Evolutionary conservation across 1,140 invertebrate genomes (phyloP).

Genomic region (Drosophila ficusphila): DNA sequence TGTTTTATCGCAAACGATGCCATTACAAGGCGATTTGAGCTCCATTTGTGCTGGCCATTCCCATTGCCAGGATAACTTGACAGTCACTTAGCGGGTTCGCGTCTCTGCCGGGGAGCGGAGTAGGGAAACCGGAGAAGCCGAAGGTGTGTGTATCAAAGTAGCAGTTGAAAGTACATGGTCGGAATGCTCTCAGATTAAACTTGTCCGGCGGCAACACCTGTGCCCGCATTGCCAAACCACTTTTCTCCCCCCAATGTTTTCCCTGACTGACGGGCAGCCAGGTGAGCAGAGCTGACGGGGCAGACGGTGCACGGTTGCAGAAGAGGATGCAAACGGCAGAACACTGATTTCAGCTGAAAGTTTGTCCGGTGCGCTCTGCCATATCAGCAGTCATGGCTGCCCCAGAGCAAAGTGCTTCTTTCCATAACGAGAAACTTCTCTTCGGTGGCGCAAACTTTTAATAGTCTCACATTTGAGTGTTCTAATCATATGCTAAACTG

Average conservation of each 20-base stretch:
- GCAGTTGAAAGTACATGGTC: slow-evolving; percentile 44
- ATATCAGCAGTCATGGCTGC: slow-evolving; percentile 21
- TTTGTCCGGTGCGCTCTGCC: slow-evolving; percentile 22
- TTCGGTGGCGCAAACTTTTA: slow-evolving; percentile 59
- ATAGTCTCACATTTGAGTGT: slow-evolving; percentile 75
- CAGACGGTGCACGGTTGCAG: background rate
- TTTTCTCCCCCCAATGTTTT: slow-evolving; percentile 3
- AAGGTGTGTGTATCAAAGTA: slow-evolving; percentile 48
- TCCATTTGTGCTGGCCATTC: slow-evolving; percentile 58
- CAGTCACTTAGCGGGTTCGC: slow-evolving; percentile 60
- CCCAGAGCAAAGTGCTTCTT: slow-evolving; percentile 21
- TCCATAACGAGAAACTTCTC: slow-evolving; percentile 40
- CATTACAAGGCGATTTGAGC: slow-evolving; percentile 69
- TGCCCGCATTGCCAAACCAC: slow-evolving; percentile 3
- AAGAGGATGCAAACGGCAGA: slow-evolving; percentile 29
- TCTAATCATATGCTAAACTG: slow-evolving; percentile 80
- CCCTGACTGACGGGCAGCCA: slow-evolving; percentile 31
- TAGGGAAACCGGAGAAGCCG: slow-evolving; percentile 3
- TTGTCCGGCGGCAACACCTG: slow-evolving; percentile 54
- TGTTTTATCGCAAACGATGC: slow-evolving; percentile 59
- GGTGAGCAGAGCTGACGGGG: background rate
- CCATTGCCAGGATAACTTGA: slow-evolving; percentile 59
- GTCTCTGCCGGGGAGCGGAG: slow-evolving; percentile 6
- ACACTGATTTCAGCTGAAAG: slow-evolving; percentile 34
- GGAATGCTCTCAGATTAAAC: slow-evolving; percentile 54